These are phyloP conservation scores for Danio aesculapii DNA, from an alignment of 2,797 vertebrate species.

Conservation along the genomic window DNA sequence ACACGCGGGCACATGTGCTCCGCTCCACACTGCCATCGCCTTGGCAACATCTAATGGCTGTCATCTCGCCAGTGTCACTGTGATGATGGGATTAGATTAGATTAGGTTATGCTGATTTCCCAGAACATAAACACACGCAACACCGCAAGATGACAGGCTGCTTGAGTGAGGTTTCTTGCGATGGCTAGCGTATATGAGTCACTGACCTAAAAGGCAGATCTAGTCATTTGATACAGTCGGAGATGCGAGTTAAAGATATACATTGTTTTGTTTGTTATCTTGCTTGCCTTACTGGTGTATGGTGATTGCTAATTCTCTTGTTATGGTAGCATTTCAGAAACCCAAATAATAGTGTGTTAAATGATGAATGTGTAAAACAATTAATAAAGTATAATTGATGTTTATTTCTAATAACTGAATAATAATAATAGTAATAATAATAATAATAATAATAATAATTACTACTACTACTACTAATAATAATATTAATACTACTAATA, in stretches of 20 bases:
- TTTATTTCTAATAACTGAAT: too few relatives aligned
- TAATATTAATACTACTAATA: too few relatives aligned
- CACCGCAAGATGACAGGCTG: neutral
- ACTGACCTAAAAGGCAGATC: conserved; percentile 6
- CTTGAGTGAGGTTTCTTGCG: neutral
- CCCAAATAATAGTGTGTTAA: neutral
- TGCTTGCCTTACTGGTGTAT: neutral
- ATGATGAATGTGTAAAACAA: neutral
- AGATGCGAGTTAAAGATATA: neutral
- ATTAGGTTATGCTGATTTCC: conserved; percentile 57
- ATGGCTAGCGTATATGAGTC: conserved; percentile 7
- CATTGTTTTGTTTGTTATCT: neutral
- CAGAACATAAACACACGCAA: conserved; percentile 28
- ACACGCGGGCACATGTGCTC: conserved; percentile 25
- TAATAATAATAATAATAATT: too few relatives aligned
- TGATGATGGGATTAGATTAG: conserved; percentile 63
- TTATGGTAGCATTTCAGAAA: neutral
- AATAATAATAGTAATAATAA: too few relatives aligned
- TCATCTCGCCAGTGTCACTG: conserved; percentile 43
- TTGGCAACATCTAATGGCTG: conserved; percentile 58
- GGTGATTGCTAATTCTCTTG: neutral
- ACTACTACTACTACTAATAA: too few relatives aligned
- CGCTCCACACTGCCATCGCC: conserved; percentile 42
- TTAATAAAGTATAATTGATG: too few relatives aligned
- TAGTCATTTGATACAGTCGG: neutral